A percentile compares a stretch with the other conserved stretches of the same genome.
Evolutionary conservation across 2,113 vertebrate species (phyloP).

Genomic region (Macrotus californicus): DNA sequence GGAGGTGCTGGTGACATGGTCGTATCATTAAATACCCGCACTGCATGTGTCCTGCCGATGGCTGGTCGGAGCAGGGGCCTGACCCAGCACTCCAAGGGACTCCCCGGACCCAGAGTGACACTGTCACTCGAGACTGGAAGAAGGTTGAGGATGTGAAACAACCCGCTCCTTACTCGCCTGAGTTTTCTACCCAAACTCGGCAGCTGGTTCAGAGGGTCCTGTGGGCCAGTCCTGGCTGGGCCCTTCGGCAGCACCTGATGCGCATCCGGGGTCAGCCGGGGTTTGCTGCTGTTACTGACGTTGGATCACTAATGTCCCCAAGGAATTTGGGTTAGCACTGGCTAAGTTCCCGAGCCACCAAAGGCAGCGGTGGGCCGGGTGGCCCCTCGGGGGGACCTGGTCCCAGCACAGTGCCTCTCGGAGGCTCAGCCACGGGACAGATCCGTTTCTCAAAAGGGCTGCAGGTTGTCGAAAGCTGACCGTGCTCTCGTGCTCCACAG

Average conservation of each 20-base stretch:
- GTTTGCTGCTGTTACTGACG: too few relatives aligned
- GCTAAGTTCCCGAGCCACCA: background rate
- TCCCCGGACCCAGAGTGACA: background rate
- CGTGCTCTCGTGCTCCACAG: conserved; percentile 75
- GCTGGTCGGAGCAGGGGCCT: too few relatives aligned
- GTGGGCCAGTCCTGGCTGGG: too few relatives aligned
- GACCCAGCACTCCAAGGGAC: too few relatives aligned
- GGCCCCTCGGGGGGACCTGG: background rate
- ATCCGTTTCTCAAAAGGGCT: background rate
- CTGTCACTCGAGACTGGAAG: background rate
- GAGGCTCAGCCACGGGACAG: background rate
- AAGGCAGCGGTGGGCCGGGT: too few relatives aligned
- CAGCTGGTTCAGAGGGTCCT: too few relatives aligned
- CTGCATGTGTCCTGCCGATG: too few relatives aligned
- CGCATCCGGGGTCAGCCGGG: too few relatives aligned
- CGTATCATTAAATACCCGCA: too few relatives aligned
- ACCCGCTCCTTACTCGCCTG: background rate
- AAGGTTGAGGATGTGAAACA: background rate
- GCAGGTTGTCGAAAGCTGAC: background rate
- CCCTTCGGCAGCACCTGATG: background rate
- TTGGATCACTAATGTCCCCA: too few relatives aligned
- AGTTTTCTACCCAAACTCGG: background rate
- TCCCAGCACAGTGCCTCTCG: background rate
- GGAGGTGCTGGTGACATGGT: background rate
- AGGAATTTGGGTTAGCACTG: too few relatives aligned